Base-by-base conservation (phyloP, 2,888 invertebrate genomes). In the Catotricha subobsoleta region DNA sequence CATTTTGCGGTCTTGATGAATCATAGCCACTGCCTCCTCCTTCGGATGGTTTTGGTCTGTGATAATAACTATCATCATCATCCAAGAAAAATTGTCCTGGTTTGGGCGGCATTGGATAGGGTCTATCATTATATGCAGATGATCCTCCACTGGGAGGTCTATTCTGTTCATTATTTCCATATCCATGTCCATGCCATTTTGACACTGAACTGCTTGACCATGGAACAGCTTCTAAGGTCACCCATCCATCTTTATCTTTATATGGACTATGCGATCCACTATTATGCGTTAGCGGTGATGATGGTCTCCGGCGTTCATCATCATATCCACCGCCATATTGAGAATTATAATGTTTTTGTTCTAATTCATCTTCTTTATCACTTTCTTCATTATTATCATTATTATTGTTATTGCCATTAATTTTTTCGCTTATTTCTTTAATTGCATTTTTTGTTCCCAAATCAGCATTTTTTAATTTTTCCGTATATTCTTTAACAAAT, bases 141-240 rank as follows among this genome's bases (percentile, higher is more conserved):
- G 27, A 62, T 59, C 67, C 65, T 34, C 34, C 3, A n/a, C 34
- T 19, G 3, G 34, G 19, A 20, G n/a, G n/a, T n/a, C n/a, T n/a
- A n/a, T n/a, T n/a, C n/a, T n/a, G n/a, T n/a, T 34, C 34, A 12
- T 34, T 21, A 20, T 20, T n/a, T 3, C 4, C 20, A 21, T 34
- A 7, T n/a, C 66, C 1, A 62, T 68, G 63, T 1, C 76, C 72
- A 53, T 80, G 76, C 82, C 81, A 82, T 57, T 80, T 81, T 2
- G 80, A 78, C 46, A 81, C 76, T 61, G 81, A 80, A 49, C 80
- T 80, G 10, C 77, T 71, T 0, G 80, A 80, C 81, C 81, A 82
- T 1, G 81, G 80, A 4, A 82, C 71, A 4, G 75, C 80, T 48
- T 82, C 81, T 42, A 82, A 57, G 2, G 77, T 74, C 0, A 82